A percentile compares a stretch with the other conserved stretches of the same genome.
Conservation (phyloP, 2,888 invertebrate genomes). For the Drosophila suboccidentalis region DNA sequence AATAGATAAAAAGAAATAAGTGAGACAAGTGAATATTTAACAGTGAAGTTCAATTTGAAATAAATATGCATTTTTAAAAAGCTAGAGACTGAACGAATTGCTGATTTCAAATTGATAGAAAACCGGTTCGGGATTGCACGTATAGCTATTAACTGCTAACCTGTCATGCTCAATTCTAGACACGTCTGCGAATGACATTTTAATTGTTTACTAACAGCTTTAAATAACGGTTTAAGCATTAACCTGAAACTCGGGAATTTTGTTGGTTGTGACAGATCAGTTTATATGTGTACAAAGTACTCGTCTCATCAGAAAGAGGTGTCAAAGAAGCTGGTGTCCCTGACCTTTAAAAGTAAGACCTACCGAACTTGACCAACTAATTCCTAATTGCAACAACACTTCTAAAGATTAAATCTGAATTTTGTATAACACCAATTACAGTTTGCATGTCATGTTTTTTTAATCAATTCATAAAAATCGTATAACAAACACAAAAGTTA, state of each 20-base stretch:
- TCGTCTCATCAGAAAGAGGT: not conserved
- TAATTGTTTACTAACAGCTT: not conserved
- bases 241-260: not conserved
- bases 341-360: not conserved
- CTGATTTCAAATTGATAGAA: not conserved
- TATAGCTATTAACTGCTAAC: not conserved
- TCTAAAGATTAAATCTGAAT: not conserved
- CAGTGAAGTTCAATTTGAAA: conserved; percentile 6
- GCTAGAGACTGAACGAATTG: conserved; percentile 1
- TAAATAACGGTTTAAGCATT: not conserved
- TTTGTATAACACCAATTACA: not conserved
- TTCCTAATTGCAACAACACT: not conserved
- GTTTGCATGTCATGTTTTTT: not conserved
- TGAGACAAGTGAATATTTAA: not conserved
- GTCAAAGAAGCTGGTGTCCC: not conserved
- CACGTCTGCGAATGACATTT: not conserved
- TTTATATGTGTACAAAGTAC: not conserved
- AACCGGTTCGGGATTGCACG: conserved; percentile 24
- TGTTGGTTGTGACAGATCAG: not conserved
- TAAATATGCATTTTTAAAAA: not conserved
- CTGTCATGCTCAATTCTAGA: not conserved
- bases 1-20: not conserved
- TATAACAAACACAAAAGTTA: not conserved
- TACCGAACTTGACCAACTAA: conserved; percentile 3
- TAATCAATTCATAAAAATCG: not conserved